Evolutionary conservation across 2,888 invertebrate species (phyloP), one percentile per base, ranked within the genome.

Genomic region (Synergus gifuensis): DNA sequence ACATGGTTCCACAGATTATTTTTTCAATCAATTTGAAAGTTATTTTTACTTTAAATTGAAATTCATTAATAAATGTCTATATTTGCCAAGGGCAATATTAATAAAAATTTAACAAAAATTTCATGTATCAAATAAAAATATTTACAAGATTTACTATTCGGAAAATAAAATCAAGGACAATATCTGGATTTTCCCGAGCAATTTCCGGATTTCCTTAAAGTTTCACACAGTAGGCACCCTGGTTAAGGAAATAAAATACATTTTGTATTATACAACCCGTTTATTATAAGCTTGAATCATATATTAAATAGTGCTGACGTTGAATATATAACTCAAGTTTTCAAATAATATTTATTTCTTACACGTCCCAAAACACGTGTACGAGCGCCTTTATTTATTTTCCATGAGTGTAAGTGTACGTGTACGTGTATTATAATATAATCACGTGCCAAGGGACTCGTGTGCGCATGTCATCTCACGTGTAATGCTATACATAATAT

Each of bases 271-370:
- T 91, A 89, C 90, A 90, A 90, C 90, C 90, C 89, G 88, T 91
- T 90, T 91, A 91, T 90, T 91, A 85, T 89, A 90, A 88, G 90
- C 89, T 90, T 89, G 89, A 90, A 89, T 89, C 88, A 89, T 90
- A 90, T 90, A 90, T 90, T 89, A 90, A 90, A 90, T 90, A 87
- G 84, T 88, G 88, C 84, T 86, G 87, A 86, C 86, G 86, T 86
- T 89, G 87, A 90, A 89, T 89, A 88, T 88, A 89, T 87, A 90
- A 89, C 89, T 89, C 88, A 90, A 89, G 86, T 88, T 89, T 88
- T 84, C 85, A 88, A 86, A 85, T 86, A 85, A 83, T 79, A 85
- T 85, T 81, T 85, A 87, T 85, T 84, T 85, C 83, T 87, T 84
- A 85, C 84, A 87, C 85, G 86, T 86, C 83, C 80, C 84, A 83